phyloP scores from a whole-genome alignment of 2,888 invertebrate genomes.

The Crematogaster levior region DNA sequence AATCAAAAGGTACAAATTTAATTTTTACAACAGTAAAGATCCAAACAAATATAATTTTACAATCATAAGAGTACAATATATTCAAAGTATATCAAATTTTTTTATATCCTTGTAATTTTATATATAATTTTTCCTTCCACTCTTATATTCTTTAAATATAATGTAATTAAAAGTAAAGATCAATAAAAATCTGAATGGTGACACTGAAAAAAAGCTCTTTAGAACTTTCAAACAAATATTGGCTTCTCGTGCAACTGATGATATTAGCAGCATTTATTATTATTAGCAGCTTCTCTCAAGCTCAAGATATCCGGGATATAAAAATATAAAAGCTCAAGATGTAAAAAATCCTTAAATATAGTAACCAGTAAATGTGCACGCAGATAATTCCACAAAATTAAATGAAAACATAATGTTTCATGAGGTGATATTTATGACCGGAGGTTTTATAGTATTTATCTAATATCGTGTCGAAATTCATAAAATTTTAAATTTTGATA shows the following conservation, averaged over 20 bases:
- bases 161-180: not conserved
- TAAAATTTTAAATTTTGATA: not conserved
- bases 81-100: not conserved
- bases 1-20: not conserved
- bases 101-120: not conserved
- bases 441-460: not conserved
- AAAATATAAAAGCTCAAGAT: too few species aligned
- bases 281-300: conserved; percentile 45
- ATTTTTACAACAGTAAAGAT: not conserved
- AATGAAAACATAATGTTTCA: conserved; percentile 8
- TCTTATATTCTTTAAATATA: not conserved
- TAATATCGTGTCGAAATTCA: not conserved
- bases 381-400: conserved; percentile 23
- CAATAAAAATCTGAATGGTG: not conserved
- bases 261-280: conserved; percentile 65
- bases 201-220: not conserved
- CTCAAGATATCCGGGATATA: too few species aligned
- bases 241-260: conserved; percentile 55
- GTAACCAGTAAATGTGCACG: not conserved
- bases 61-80: not conserved
- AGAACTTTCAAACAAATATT: not conserved
- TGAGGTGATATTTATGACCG: conserved; percentile 3
- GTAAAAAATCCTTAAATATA: too few species aligned
- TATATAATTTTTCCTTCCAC: not conserved
- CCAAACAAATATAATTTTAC: not conserved